Conservation (phyloP, 2,797 vertebrate species). For the Sebastolobus altivelis region DNA sequence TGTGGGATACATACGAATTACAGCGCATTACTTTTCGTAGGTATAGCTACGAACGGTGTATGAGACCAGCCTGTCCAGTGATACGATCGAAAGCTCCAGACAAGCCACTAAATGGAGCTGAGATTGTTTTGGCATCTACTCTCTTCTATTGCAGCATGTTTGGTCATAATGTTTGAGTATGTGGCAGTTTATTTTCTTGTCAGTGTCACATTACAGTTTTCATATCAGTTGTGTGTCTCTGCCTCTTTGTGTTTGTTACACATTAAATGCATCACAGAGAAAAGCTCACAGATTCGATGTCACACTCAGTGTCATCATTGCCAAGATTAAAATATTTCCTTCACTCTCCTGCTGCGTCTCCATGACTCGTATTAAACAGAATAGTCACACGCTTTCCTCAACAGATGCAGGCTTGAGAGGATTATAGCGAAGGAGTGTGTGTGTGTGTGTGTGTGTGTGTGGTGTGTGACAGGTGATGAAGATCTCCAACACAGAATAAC, state of each 20-base stretch:
- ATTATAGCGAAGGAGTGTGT: slow-evolving; percentile 28
- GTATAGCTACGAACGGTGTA: too few relatives aligned
- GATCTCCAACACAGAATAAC: slow-evolving; percentile 47
- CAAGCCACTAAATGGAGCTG: not conserved
- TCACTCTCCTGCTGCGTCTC: slow-evolving; percentile 51
- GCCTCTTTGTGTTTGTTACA: slow-evolving; percentile 25
- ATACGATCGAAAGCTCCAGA: too few relatives aligned
- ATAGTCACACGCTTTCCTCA: slow-evolving; percentile 44
- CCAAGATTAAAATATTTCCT: slow-evolving; percentile 64
- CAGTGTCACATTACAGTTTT: not conserved
- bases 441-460: slow-evolving; percentile 8
- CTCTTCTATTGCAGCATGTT: not conserved
- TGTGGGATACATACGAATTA: too few relatives aligned
- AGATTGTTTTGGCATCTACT: not conserved
- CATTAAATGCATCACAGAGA: slow-evolving; percentile 38
- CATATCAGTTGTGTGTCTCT: slow-evolving; percentile 4
- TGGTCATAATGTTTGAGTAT: not conserved
- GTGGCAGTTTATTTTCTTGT: not conserved
- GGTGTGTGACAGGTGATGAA: slow-evolving; percentile 51
- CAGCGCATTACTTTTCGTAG: too few relatives aligned
- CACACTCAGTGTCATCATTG: slow-evolving; percentile 44
- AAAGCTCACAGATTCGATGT: slow-evolving; percentile 39
- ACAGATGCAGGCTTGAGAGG: slow-evolving; percentile 30
- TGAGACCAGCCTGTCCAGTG: too few relatives aligned
- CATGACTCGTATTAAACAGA: slow-evolving; percentile 33